phyloP scores from a whole-genome alignment of 2,888 invertebrate species.

The Acanthococcus lagerstroemiae region DNA sequence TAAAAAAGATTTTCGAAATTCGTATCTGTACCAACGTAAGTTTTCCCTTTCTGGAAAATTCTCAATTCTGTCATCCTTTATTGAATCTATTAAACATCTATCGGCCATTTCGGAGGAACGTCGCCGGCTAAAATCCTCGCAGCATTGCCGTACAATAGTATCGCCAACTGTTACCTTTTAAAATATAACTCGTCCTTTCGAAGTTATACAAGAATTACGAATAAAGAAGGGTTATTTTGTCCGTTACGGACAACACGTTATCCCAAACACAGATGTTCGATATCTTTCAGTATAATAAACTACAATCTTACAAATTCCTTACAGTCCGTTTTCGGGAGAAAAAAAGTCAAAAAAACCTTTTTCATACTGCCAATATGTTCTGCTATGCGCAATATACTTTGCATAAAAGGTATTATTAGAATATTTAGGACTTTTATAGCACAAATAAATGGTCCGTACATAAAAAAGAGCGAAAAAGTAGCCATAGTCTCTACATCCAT shows the following conservation, averaged over 20 bases:
- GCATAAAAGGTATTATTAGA: conserved; percentile 22
- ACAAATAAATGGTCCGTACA: conserved; percentile 21
- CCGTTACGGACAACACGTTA: conserved; percentile 25
- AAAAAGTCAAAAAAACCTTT: neutral
- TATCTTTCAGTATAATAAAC: conserved; percentile 25
- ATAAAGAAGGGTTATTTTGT: conserved; percentile 30
- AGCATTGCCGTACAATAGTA: conserved; percentile 15
- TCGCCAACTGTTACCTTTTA: conserved; percentile 28
- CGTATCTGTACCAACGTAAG: conserved; percentile 17
- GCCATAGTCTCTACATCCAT: no score
- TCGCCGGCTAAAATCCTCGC: conserved; percentile 7
- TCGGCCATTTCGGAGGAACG: conserved; percentile 21
- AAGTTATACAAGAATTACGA: conserved; percentile 26
- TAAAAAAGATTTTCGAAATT: conserved; percentile 12
- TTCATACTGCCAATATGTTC: conserved; percentile 21
- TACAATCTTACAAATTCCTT: conserved; percentile 30
- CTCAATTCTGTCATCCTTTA: conserved; percentile 25
- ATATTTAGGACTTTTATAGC: conserved; percentile 21
- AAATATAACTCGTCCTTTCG: conserved; percentile 26
- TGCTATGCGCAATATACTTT: conserved; percentile 15
- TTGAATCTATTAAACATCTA: conserved; percentile 29
- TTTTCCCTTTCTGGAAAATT: conserved; percentile 10
- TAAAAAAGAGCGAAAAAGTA: conserved; percentile 4
- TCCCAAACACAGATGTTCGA: conserved; percentile 29
- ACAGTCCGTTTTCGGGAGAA: conserved; percentile 8